Evolutionary conservation across 2,797 vertebrate species (phyloP), one percentile per base, ranked within the genome.

Genomic region (Aldrovandia affinis): DNA sequence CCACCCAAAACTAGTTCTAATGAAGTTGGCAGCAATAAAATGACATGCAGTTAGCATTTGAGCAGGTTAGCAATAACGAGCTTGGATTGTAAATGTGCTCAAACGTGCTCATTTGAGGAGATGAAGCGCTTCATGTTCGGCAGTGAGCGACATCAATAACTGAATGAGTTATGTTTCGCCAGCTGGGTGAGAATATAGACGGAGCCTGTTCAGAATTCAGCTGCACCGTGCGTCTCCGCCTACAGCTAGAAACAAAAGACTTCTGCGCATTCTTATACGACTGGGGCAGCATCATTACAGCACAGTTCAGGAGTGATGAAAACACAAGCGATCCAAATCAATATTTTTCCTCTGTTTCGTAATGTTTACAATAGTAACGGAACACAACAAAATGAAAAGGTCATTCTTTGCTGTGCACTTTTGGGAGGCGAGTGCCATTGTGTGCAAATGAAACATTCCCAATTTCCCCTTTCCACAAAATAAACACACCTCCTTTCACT

Each of bases 381-480:
- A 73, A 42, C 22, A 77, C 20, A 44, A 12, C 39, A 47, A 77
- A 77, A 39, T 47, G 42, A 20, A 77, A 44, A n/a, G 73, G 73
- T 20, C 39, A 9, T 47, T 12, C 22, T 25, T n/a, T 77, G 25
- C 7, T 8, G 6, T 12, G 22, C n/a, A 15, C n/a, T n/a, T 77
- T 47, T 28, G 22, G 18, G 68, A 39, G 3, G 68, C 6, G 33
- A 73, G 68, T n/a, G 8, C 20, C 33, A 25, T 77, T 44, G 73
- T 77, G 73, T 28, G 25, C 42, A 47, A 77, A 77, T 77, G 39
- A 77, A 44, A 77, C 20, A 77, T 47, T n/a, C 42, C 73, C 39
- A 22, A 14, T 44, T 47, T 47, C 42, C 73, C n/a, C 25, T 77
- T 77, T 12, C 22, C 39, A 47, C 6, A 47, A 47, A 33, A 20